Evolutionary conservation across 2,888 invertebrate genomes (phyloP), one percentile per base, ranked within the genome.

Genomic region (Oscheius myriophilus): DNA sequence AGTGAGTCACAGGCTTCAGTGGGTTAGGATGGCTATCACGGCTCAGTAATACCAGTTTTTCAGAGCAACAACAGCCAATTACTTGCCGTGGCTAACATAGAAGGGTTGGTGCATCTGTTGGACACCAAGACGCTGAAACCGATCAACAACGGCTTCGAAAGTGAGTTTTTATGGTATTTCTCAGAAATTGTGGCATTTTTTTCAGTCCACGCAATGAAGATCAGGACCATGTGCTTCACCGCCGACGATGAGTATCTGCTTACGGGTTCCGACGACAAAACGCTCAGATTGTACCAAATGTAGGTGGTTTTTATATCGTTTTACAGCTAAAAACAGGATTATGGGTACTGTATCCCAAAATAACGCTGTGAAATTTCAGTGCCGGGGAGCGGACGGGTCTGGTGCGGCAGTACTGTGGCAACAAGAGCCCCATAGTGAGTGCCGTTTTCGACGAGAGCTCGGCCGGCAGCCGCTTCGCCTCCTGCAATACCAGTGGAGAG

Each of bases 161-260:
- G 79, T 78, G 52, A 16, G 16, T 42, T 51, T 49, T 16, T 53
- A n/a, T 23, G 7, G 14, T n/a, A n/a, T 55, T 23, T 18, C 42
- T 49, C 1, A 18, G 9, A 43, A 42, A 16, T 21, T 21, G 14
- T 42, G 14, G 2, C 43, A 12, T 23, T 14, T 2, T n/a, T 71
- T 80, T 65, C 57, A 81, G 81, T 74, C 18, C 82, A 82, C 64
- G 71, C 73, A n/a, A 80, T 79, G 74, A 69, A 75, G 53, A 70
- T 81, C n/a, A 64, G 79, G 11, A 69, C 72, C n/a, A 61, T 82
- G 23, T 67, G 71, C 16, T 80, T 82, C 46, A 63, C 75, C 18
- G 62, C 73, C 0, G 78, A 72, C 21, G 78, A 77, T 21, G 68
- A 70, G 3, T 55, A 70, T 21, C 67, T 82, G 21, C 54, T 82